phyloP scores from a whole-genome alignment of 1,140 invertebrate genomes.

The Zaprionus davidi region DNA sequence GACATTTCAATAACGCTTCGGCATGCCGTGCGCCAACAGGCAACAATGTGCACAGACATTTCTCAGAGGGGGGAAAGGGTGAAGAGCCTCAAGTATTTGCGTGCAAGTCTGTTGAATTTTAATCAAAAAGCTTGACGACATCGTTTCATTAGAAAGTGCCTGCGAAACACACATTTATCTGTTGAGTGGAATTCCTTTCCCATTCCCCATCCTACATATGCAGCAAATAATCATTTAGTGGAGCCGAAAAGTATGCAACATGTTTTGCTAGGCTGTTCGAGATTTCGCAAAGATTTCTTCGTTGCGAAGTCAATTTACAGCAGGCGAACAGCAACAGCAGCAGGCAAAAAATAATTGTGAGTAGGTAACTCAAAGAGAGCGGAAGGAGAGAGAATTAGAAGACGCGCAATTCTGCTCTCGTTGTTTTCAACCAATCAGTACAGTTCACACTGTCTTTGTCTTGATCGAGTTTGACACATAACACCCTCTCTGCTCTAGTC shows the following conservation, averaged over 20 bases:
- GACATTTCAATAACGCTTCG: conserved; percentile 76
- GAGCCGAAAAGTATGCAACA: background rate
- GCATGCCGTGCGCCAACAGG: conserved; percentile 46
- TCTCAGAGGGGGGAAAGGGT: background rate
- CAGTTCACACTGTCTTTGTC: background rate
- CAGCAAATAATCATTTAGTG: background rate
- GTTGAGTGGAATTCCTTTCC: background rate
- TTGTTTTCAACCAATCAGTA: background rate
- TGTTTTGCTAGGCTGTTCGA: background rate
- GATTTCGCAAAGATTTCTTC: background rate
- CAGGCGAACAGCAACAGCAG: background rate
- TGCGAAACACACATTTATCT: conserved; percentile 7
- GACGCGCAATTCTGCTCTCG: background rate
- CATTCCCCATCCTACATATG: background rate
- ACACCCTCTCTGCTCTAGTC: no score
- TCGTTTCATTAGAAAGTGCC: conserved; percentile 28
- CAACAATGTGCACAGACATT: conserved; percentile 48
- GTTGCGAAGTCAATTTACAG: background rate
- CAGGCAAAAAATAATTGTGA: background rate
- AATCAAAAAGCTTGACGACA: conserved; percentile 56
- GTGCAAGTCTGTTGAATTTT: conserved; percentile 64
- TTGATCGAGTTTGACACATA: background rate
- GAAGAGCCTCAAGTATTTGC: conserved; percentile 16
- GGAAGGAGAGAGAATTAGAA: background rate
- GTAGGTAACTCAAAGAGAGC: background rate